Conservation (phyloP, 2,888 invertebrate genomes). For the Parnassius apollo region DNA sequence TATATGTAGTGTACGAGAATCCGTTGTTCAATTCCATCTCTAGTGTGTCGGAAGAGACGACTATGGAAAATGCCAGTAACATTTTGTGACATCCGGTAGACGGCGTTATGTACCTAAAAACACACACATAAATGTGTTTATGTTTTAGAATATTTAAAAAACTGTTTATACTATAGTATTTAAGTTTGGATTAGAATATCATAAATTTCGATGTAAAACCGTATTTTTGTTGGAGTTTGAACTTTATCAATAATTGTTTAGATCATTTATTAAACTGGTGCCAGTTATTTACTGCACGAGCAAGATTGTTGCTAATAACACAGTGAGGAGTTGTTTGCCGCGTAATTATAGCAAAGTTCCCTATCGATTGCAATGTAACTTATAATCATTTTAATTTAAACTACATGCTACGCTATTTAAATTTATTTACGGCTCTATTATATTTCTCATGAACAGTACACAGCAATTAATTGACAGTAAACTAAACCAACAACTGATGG, state of each 20-base stretch:
- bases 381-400: constrained; percentile 16
- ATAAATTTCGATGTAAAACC: neutral
- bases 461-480: neutral
- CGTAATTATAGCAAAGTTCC: constrained; percentile 21
- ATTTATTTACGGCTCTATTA: constrained; percentile 15
- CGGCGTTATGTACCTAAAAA: no score
- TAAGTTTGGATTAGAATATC: constrained; percentile 4
- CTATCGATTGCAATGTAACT: constrained; percentile 24
- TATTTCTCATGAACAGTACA: constrained; percentile 4
- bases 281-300: neutral
- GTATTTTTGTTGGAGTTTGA: neutral
- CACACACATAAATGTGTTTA: no score
- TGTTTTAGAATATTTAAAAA: neutral
- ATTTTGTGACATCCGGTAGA: no score
- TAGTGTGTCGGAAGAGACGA: no score
- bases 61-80: no score
- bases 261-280: neutral
- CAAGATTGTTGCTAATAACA: constrained; percentile 20
- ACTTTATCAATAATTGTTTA: neutral
- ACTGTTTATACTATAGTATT: neutral
- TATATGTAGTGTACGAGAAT: no score
- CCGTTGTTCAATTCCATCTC: no score
- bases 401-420: constrained; percentile 16
- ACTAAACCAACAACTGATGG: no score
- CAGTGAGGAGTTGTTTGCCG: constrained; percentile 15